Evolutionary conservation across 2,113 vertebrate genomes (phyloP).

Genomic region (Equus przewalskii): DNA sequence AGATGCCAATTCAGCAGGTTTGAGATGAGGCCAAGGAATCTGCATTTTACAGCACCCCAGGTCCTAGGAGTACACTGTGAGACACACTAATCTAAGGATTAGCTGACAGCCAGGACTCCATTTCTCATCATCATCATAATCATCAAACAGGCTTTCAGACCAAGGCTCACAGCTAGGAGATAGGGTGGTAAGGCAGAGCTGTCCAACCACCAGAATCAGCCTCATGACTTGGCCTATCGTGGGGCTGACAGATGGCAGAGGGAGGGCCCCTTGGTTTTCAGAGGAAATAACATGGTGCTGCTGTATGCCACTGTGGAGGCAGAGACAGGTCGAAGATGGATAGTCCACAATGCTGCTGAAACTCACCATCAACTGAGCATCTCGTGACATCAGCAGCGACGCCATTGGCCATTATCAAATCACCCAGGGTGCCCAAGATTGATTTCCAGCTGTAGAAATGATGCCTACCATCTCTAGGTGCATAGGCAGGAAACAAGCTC

Average conservation of each 20-base stretch:
- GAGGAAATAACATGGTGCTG: constrained; percentile 54
- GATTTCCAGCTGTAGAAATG: constrained; percentile 82
- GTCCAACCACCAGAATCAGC: neutral
- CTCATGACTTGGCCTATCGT: neutral
- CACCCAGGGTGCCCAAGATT: constrained; percentile 76
- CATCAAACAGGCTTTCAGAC: neutral
- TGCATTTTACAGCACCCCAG: neutral
- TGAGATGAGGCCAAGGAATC: neutral
- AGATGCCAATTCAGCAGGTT: neutral
- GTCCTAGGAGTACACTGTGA: neutral
- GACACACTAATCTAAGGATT: neutral
- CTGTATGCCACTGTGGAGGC: constrained; percentile 64
- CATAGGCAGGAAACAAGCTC: neutral
- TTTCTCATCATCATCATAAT: neutral
- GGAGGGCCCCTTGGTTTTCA: neutral
- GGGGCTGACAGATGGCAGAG: constrained; percentile 56
- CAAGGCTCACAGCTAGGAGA: constrained; percentile 1
- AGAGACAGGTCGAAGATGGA: constrained; percentile 53
- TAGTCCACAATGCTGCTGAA: constrained; percentile 64
- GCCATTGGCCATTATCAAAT: constrained; percentile 76
- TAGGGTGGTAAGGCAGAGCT: neutral
- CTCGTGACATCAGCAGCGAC: constrained; percentile 79
- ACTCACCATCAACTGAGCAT: constrained; percentile 72
- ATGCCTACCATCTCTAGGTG: constrained; percentile 70
- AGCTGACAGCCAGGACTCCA: neutral